phyloP scores from a whole-genome alignment of 2,888 invertebrate species.

The Epicampocera succincta region DNA sequence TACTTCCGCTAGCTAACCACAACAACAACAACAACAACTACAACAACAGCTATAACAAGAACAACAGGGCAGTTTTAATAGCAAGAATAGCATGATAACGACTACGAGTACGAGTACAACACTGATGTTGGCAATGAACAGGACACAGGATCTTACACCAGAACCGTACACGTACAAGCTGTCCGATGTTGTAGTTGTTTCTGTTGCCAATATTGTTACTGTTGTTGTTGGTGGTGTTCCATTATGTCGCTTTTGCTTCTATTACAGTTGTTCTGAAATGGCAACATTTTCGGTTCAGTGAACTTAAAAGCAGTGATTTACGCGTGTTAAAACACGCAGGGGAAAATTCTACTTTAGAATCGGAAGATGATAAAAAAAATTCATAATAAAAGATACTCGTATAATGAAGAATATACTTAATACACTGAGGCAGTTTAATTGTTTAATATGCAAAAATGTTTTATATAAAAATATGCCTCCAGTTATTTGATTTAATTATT shows the following conservation, averaged over 20 bases:
- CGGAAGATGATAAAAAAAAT: not conserved
- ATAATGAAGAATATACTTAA: not conserved
- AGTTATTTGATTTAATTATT: too few species aligned
- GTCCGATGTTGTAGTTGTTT: not conserved
- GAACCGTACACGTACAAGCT: not conserved
- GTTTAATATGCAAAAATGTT: not conserved
- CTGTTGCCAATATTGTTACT: not conserved
- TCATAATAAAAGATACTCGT: too few species aligned
- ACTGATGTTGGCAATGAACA: constrained; percentile 43
- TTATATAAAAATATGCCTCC: too few species aligned
- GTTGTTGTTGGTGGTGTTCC: constrained; percentile 1
- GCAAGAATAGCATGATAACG: constrained; percentile 15
- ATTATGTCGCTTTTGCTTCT: constrained; percentile 9
- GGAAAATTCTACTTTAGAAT: constrained; percentile 6
- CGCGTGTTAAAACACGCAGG: constrained; percentile 24
- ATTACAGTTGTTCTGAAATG: constrained; percentile 37
- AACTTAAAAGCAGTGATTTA: constrained; percentile 61
- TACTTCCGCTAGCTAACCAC: constrained; percentile 57
- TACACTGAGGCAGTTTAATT: not conserved
- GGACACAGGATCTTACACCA: constrained; percentile 18
- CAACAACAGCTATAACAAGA: constrained; percentile 24
- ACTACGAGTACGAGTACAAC: constrained; percentile 18
- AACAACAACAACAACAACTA: constrained; percentile 51
- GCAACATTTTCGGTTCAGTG: constrained; percentile 63
- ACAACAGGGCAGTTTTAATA: not conserved